phyloP scores from a whole-genome alignment of 2,888 invertebrate genomes.

The Rhabditoides inermis region DNA sequence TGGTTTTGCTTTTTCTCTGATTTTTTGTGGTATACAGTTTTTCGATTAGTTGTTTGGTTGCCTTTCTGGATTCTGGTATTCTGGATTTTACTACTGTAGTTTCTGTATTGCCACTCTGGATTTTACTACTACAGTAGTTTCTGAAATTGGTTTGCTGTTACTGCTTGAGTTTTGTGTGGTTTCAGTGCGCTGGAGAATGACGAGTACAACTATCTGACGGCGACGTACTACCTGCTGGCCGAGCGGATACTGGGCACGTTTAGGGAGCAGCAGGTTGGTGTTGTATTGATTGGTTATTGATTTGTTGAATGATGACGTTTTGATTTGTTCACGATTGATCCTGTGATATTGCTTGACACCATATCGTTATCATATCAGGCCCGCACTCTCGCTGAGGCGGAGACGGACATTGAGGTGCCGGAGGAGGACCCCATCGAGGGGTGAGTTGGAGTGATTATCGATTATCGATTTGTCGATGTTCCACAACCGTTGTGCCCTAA shows the following conservation, averaged over 20 bases:
- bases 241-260: slow-evolving; percentile 73
- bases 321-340: too few relatives aligned
- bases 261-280: slow-evolving; percentile 66
- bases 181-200: slow-evolving; percentile 78
- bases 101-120: too few relatives aligned
- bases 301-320: slow-evolving; percentile 2
- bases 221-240: slow-evolving; percentile 90
- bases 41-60: too few relatives aligned
- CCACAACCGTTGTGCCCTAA: too few relatives aligned
- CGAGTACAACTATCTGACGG: slow-evolving; percentile 95
- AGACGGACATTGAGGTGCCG: slow-evolving; percentile 3
- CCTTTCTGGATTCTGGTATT: too few relatives aligned
- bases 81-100: too few relatives aligned
- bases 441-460: neutral
- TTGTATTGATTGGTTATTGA: slow-evolving; percentile 60
- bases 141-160: too few relatives aligned
- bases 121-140: too few relatives aligned
- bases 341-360: too few relatives aligned
- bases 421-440: slow-evolving; percentile 10
- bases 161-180: slow-evolving; percentile 61
- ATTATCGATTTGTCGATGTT: too few relatives aligned
- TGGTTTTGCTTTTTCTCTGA: neutral
- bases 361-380: too few relatives aligned
- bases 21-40: slow-evolving; percentile 8
- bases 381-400: slow-evolving; percentile 1